These are phyloP conservation scores for Scolopax mira DNA, from an alignment of 2,113 vertebrate species.

Conservation along the genomic window DNA sequence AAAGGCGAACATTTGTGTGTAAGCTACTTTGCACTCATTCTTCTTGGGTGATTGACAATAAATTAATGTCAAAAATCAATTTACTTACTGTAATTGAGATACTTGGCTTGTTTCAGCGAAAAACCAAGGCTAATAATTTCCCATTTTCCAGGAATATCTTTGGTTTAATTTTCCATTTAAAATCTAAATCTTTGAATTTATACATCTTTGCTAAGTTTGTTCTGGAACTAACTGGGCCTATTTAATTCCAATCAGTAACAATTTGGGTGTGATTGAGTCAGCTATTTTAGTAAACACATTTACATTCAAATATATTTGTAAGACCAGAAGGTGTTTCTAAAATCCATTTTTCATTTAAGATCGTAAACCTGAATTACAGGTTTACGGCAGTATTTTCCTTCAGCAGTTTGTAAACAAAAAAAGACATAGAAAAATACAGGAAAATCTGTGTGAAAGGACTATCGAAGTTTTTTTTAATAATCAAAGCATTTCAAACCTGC, in stretches of 20 bases:
- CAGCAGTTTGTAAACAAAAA: slow-evolving; percentile 68
- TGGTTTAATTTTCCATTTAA: slow-evolving; percentile 1
- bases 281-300: slow-evolving; percentile 54
- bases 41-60: neutral
- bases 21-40: neutral
- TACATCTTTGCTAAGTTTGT: slow-evolving; percentile 41
- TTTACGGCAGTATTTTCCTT: slow-evolving; percentile 61
- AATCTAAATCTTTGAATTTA: slow-evolving; percentile 3
- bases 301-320: slow-evolving; percentile 64
- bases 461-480: slow-evolving; percentile 57
- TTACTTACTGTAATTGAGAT: slow-evolving; percentile 41
- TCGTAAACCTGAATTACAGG: slow-evolving; percentile 53
- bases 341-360: slow-evolving; percentile 52
- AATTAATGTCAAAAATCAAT: slow-evolving; percentile 23
- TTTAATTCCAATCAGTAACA: slow-evolving; percentile 52
- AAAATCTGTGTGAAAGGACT: slow-evolving; percentile 51
- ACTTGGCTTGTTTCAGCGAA: slow-evolving; percentile 35
- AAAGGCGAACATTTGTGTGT: neutral
- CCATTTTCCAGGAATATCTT: slow-evolving; percentile 36
- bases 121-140: slow-evolving; percentile 45
- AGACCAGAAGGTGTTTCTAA: slow-evolving; percentile 60
- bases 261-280: slow-evolving; percentile 45
- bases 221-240: slow-evolving; percentile 21
- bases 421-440: slow-evolving; percentile 54
- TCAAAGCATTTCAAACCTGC: slow-evolving; percentile 27